Base-by-base conservation (phyloP, 2,797 vertebrate genomes). In the Sphenopsis melanotis region DNA sequence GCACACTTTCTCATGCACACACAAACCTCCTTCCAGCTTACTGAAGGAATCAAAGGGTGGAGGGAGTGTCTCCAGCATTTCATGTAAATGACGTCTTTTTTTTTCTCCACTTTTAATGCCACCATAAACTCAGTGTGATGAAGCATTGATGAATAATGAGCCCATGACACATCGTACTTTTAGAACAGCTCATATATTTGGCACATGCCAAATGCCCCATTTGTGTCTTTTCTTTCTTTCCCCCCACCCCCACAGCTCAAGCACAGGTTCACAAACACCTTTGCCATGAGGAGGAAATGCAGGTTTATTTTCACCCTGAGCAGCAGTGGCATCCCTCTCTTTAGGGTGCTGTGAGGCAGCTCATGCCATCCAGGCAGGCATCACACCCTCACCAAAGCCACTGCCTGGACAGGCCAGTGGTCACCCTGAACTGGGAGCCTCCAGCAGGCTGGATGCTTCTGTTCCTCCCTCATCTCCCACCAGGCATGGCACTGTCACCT, bases 1-100 rank as follows among this genome's bases (percentile, higher is more conserved):
- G 83, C 93, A 95, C 93, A 83, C 94, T 94, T 95, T 97, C 95
- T 95, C 94, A 93, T 95, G 92, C 57, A 0, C 91, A 91, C 93
- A 94, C 91, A 85, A 96, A 94, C 92, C 94, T 97, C 94, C 94
- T 96, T 96, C 71, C 95, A 95, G 95, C 94, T 96, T 95, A 90
- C 90, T 95, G 95, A 94, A 92, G 94, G 94, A 96, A 96, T 95
- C 90, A 94, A 95, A 95, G 95, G 79, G 60, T 95, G 69, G 93
- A 97, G 96, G 96, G 89, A 96, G 94, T 94, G 94, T 90, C 95
- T 90, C 87, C 90, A 96, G 95, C 39, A 42, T 94, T 96, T 95
- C 95, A 94, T 94, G 83, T 95, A 95, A 96, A 95, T 95, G 90
- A 93, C 66, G 59, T 88, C 87, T 93, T 94, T 95, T 95, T 94